Conservation (phyloP, 2,113 vertebrate species). For the Phyllopteryx taeniolatus region DNA sequence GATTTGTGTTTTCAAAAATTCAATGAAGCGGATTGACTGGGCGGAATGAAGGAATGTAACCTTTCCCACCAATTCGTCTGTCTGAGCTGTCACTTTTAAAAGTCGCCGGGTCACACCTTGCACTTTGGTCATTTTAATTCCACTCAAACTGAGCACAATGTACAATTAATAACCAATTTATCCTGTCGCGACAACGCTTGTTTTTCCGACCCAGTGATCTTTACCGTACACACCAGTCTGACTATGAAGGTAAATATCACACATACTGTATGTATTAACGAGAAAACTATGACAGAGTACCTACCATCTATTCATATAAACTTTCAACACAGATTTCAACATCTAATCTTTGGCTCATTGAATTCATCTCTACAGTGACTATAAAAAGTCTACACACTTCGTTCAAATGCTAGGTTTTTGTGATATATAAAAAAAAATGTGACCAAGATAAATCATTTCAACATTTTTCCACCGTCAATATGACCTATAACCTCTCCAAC, state of each 20-base stretch:
- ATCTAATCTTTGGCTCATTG: too few relatives aligned
- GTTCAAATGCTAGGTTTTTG: too few relatives aligned
- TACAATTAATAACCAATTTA: not conserved
- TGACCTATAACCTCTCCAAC: too few relatives aligned
- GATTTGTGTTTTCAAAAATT: not conserved
- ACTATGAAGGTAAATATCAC: not conserved
- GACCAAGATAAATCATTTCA: too few relatives aligned
- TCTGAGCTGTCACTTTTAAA: conserved; percentile 2
- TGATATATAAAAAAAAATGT: too few relatives aligned
- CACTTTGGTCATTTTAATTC: not conserved
- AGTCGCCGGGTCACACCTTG: not conserved
- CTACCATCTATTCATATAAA: not conserved
- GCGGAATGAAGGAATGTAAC: not conserved
- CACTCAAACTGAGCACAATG: not conserved
- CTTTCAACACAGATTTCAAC: too few relatives aligned
- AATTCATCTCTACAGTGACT: too few relatives aligned
- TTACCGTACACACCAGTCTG: not conserved
- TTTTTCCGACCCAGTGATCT: not conserved
- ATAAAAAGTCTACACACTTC: too few relatives aligned
- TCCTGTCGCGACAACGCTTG: not conserved
- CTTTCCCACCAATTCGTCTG: conserved; percentile 1
- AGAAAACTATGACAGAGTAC: not conserved
- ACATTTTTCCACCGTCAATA: too few relatives aligned
- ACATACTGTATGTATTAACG: not conserved
- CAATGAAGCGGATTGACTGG: not conserved